phyloP scores from a whole-genome alignment of 2,113 vertebrate genomes.

The Sitta europaea region DNA sequence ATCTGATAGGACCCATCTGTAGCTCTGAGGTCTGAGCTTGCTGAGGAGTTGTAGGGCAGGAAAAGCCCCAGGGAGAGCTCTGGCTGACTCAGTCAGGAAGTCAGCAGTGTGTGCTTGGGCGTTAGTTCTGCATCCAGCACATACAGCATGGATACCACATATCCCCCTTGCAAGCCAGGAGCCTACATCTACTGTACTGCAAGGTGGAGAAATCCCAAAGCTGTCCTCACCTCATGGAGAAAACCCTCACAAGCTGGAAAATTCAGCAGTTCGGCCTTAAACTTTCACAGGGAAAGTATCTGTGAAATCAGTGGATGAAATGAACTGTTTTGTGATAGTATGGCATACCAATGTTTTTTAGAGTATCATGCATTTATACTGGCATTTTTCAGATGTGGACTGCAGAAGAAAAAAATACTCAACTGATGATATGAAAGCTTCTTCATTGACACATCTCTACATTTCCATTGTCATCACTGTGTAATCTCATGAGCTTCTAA shows the following conservation, averaged over 20 bases:
- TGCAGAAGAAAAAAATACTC: neutral
- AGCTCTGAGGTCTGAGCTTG: neutral
- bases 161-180: neutral
- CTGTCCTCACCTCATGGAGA: neutral
- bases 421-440: neutral
- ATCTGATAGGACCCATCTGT: neutral
- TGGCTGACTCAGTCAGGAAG: constrained; percentile 45
- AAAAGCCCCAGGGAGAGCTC: neutral
- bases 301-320: neutral
- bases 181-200: neutral
- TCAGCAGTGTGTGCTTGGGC: neutral
- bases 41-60: neutral
- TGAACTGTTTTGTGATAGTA: neutral
- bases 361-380: neutral
- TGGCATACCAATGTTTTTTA: neutral
- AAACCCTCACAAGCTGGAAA: neutral
- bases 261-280: neutral
- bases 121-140: neutral
- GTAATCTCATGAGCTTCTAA: neutral
- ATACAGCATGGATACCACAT: accelerated
- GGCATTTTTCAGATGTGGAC: neutral
- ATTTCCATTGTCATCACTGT: neutral
- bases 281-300: neutral
- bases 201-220: neutral
- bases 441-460: neutral